Base-by-base conservation (phyloP, 2,888 invertebrate species). In the Polymixis flavicincta region DNA sequence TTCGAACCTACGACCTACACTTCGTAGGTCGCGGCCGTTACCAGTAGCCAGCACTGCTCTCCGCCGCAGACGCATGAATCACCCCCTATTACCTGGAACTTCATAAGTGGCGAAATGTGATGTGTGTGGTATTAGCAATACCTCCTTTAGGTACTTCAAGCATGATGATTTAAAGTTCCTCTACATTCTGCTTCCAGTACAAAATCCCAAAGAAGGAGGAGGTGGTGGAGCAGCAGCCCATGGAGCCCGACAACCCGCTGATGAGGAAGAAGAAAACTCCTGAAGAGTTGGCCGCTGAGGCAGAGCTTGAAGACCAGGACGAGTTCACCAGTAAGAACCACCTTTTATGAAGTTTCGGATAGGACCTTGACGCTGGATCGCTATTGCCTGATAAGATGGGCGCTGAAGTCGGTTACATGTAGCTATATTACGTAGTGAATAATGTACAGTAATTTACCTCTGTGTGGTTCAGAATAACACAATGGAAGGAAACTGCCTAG, bases 221-320 rank as follows among this genome's bases (percentile, higher is more conserved):
- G 95, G 97, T 98, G 89, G 98, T 98, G 91, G 98, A 98, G 92
- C 97, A 98, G 92, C 97, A 98, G 93, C 98, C 97, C 90, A 37
- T 60, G 45, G 98, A 98, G 96, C 98, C 98, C 87, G 98, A 98
- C 91, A 99, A 99, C 95, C 99, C 99, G 73, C 97, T 99, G 92
- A 99, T 99, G 98, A 98, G 99, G 95, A 99, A 99, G 97, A 99
- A 99, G 97, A 99, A 99, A 96, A 99, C 99, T 80, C 99, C 99
- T 1, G 99, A 99, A 95, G 99, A 99, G 94, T 96, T 99, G 91
- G 99, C 99, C 78, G 98, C 99, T 64, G 99, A 99, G 95, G 99
- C 99, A 65, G 99, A 99, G 96, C 98, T 98, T 71, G 99, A 98
- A 94, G 99, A 99, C 94, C 98, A 99, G 97, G 99, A 99, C 92